These are phyloP conservation scores for Muscicapa comitata DNA, from an alignment of 2,797 vertebrate species.

Conservation along the genomic window DNA sequence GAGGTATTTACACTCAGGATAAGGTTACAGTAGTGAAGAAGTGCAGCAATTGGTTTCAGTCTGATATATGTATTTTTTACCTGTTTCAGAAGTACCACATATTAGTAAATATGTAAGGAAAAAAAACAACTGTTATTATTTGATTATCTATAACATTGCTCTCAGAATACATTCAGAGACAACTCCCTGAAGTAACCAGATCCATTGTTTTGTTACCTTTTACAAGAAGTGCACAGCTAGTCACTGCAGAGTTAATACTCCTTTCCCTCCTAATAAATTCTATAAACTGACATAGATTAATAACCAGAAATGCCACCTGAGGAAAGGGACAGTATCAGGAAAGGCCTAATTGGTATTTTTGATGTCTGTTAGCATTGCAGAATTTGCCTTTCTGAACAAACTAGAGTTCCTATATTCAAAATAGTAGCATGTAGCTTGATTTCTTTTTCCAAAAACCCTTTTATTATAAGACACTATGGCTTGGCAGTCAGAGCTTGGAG, in stretches of 20 bases:
- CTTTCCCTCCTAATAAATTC: not conserved
- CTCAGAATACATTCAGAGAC: not conserved
- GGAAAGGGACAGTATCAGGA: not conserved
- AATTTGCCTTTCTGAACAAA: not conserved
- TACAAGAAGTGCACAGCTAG: not conserved
- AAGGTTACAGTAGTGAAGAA: not conserved
- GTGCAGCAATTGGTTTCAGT: not conserved
- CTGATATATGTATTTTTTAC: not conserved
- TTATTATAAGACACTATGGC: not conserved
- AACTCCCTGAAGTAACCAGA: not conserved
- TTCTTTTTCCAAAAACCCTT: not conserved
- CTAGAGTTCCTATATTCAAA: not conserved
- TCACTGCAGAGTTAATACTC: not conserved
- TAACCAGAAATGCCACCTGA: not conserved
- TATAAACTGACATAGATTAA: not conserved
- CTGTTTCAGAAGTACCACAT: not conserved
- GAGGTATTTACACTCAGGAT: not conserved
- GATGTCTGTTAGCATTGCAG: not conserved
- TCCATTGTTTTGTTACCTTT: accelerated
- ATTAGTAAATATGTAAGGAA: not conserved
- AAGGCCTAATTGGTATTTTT: not conserved
- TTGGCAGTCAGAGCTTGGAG: not conserved
- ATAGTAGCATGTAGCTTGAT: not conserved
- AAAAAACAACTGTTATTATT: not conserved
- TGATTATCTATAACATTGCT: not conserved